These are phyloP conservation scores for Falco naumanni DNA, from an alignment of 2,797 vertebrate species.

Conservation along the genomic window DNA sequence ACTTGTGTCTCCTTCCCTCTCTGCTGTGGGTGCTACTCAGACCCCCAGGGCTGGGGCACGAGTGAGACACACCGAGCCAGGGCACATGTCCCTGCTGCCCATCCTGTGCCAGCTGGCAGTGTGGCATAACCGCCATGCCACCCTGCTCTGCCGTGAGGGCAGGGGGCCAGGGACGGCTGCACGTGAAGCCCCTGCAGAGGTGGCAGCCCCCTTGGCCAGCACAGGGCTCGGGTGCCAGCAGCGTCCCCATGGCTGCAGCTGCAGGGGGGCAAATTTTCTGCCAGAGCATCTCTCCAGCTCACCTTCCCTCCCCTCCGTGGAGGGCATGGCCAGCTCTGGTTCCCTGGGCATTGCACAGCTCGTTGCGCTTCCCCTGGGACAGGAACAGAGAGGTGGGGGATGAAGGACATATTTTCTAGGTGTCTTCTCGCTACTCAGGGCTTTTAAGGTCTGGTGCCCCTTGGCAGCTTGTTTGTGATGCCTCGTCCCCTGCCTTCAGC, in stretches of 20 bases:
- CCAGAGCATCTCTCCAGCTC: not conserved
- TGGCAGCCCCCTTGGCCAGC: not conserved
- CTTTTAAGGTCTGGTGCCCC: not conserved
- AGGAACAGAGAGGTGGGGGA: not conserved
- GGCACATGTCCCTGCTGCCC: not conserved
- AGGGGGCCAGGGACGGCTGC: not conserved
- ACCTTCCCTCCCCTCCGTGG: fast-evolving
- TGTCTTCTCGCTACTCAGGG: not conserved
- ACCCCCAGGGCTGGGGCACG: not conserved
- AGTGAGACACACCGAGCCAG: fast-evolving
- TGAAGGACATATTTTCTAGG: not conserved
- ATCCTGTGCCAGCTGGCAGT: not conserved
- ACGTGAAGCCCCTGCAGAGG: not conserved
- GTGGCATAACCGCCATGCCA: not conserved
- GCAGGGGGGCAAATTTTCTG: not conserved
- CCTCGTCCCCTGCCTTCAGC: not conserved
- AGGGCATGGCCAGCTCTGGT: not conserved
- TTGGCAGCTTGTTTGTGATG: not conserved
- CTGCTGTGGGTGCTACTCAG: not conserved
- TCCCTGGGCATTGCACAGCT: not conserved
- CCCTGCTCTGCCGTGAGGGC: not conserved
- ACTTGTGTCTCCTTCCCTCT: not conserved
- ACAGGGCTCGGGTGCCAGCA: not conserved
- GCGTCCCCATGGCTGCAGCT: not conserved
- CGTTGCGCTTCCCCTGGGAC: not conserved